These are phyloP conservation scores for Phocides pigmalion DNA, from an alignment of 1,140 invertebrate species.

Conservation along the genomic window DNA sequence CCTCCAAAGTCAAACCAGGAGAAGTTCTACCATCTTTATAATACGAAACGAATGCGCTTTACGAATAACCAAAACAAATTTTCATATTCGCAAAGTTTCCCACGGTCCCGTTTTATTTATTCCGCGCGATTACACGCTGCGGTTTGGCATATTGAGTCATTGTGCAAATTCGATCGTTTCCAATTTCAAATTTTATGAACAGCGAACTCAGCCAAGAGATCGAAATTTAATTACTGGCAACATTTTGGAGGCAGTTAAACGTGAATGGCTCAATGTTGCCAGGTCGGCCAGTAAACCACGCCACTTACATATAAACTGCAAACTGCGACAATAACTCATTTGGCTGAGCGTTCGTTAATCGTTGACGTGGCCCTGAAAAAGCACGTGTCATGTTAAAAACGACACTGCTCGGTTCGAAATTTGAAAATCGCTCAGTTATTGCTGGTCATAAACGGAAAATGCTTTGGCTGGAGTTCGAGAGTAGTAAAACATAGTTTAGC, in stretches of 20 bases:
- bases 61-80: slow-evolving; percentile 7
- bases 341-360: slow-evolving; percentile 14
- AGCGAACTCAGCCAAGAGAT: slow-evolving; percentile 35
- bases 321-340: slow-evolving; percentile 24
- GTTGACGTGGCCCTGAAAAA: slow-evolving; percentile 30
- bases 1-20: too few relatives aligned
- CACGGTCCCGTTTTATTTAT: slow-evolving; percentile 23
- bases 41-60: too few relatives aligned
- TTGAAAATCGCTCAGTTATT: slow-evolving; percentile 26
- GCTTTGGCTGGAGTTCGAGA: slow-evolving; percentile 9
- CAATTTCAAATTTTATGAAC: slow-evolving; percentile 34
- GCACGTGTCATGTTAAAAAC: slow-evolving; percentile 27
- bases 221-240: slow-evolving; percentile 35
- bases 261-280: slow-evolving; percentile 34
- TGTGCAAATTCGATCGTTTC: slow-evolving; percentile 33
- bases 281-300: slow-evolving; percentile 33
- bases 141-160: slow-evolving; percentile 33
- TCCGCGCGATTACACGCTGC: slow-evolving; percentile 31
- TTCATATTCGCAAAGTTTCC: slow-evolving; percentile 10
- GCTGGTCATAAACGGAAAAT: slow-evolving; percentile 15
- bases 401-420: slow-evolving; percentile 14
- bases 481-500: background rate
- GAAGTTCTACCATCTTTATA: too few relatives aligned
- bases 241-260: slow-evolving; percentile 35
- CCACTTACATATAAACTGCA: slow-evolving; percentile 33